Conservation (phyloP, 2,797 vertebrate species). For the Anabas testudineus region DNA sequence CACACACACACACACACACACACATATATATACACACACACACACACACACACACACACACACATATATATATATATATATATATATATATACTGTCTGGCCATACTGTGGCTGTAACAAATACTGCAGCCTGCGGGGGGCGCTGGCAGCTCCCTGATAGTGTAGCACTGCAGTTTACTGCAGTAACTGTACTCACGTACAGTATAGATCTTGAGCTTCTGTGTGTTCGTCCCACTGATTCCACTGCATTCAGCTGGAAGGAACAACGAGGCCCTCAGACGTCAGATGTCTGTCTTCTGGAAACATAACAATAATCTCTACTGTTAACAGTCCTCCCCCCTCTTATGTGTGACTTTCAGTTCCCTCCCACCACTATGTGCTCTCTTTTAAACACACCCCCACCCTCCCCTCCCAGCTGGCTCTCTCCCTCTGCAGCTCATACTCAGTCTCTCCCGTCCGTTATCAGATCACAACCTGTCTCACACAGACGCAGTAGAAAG, state of each 20-base stretch:
- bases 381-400: slow-evolving; percentile 29
- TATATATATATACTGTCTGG: background rate
- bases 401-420: slow-evolving; percentile 11
- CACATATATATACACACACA: too few relatives aligned
- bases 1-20: too few relatives aligned
- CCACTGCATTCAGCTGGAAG: slow-evolving; percentile 19
- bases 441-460: slow-evolving; percentile 18
- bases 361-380: slow-evolving; percentile 27
- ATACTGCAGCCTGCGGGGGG: background rate
- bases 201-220: slow-evolving; percentile 20
- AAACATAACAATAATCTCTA: slow-evolving; percentile 34
- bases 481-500: background rate
- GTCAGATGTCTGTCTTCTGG: background rate
- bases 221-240: background rate
- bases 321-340: slow-evolving; percentile 10
- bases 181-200: background rate
- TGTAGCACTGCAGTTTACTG: background rate
- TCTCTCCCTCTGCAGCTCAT: slow-evolving; percentile 18
- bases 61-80: too few relatives aligned
- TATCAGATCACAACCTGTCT: slow-evolving; percentile 28
- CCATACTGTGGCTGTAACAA: background rate
- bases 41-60: too few relatives aligned
- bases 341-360: background rate
- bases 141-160: background rate
- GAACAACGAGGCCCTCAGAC: background rate